phyloP scores from a whole-genome alignment of 2,888 invertebrate genomes.

The Conistra vaccinii region DNA sequence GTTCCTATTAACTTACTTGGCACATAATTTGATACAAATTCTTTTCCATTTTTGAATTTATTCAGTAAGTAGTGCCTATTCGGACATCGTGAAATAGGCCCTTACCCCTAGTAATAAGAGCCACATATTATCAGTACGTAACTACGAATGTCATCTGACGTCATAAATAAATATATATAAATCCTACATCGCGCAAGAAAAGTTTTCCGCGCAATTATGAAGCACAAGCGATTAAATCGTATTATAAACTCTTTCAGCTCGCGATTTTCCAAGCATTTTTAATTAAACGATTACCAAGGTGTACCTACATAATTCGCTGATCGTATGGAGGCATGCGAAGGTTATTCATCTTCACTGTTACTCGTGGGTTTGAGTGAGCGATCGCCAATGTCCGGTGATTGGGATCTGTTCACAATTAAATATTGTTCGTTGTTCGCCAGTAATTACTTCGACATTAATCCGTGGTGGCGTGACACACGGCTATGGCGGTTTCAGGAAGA shows the following conservation, averaged over 20 bases:
- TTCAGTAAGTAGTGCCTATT: too few species aligned
- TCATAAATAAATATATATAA: too few species aligned
- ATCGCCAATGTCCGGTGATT: slow-evolving; percentile 42
- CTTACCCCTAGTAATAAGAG: too few species aligned
- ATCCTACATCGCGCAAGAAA: background rate
- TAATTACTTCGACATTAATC: slow-evolving; percentile 67
- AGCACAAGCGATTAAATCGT: background rate
- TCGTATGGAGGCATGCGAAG: background rate
- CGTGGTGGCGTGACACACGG: slow-evolving; percentile 45
- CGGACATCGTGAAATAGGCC: too few species aligned
- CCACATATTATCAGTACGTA: too few species aligned
- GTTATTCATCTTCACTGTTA: background rate
- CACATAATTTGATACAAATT: too few species aligned
- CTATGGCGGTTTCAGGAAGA: background rate
- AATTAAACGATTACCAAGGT: background rate
- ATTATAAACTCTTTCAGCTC: background rate
- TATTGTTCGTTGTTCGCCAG: slow-evolving; percentile 65
- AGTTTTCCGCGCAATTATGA: background rate
- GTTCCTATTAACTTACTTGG: too few species aligned
- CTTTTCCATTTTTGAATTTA: too few species aligned
- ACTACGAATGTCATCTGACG: background rate
- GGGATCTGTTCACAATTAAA: slow-evolving; percentile 63
- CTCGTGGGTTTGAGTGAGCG: slow-evolving; percentile 20
- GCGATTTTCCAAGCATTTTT: background rate
- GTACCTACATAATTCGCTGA: background rate